phyloP scores from a whole-genome alignment of 2,888 invertebrate species.

The Punctoribates punctum region DNA sequence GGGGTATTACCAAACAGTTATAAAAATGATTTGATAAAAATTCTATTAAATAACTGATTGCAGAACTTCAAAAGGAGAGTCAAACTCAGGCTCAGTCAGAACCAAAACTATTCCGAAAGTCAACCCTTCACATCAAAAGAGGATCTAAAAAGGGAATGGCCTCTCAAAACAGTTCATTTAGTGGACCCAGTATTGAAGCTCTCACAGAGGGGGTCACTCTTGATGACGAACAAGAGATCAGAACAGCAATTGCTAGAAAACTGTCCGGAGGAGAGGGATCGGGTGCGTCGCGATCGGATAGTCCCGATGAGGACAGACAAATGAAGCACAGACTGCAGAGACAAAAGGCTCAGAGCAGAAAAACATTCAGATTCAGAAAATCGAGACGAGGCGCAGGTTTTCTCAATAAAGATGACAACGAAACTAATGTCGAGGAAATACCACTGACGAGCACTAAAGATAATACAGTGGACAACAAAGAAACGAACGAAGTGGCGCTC shows the following conservation, averaged over 20 bases:
- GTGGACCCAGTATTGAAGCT: conserved; percentile 37
- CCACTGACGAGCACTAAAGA: neutral
- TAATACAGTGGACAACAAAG: too few species aligned
- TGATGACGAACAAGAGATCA: conserved; percentile 40
- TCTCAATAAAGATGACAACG: conserved; percentile 44
- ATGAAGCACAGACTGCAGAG: conserved; percentile 69
- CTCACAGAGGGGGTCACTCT: conserved; percentile 33
- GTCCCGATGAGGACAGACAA: conserved; percentile 39
- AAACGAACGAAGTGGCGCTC: neutral
- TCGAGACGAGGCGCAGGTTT: conserved; percentile 50
- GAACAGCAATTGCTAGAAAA: conserved; percentile 19
- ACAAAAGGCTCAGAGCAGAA: conserved; percentile 87
- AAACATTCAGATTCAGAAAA: conserved; percentile 66
- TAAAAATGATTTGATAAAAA: neutral
- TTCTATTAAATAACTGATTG: too few species aligned
- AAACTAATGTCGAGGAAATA: conserved; percentile 6
- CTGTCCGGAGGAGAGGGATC: conserved; percentile 16
- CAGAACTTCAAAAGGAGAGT: conserved; percentile 41
- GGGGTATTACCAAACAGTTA: neutral
- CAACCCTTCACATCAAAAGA: conserved; percentile 42
- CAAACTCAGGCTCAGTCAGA: conserved; percentile 45
- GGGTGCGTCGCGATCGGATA: conserved; percentile 30
- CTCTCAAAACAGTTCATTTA: neutral
- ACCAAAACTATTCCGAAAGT: conserved; percentile 48
- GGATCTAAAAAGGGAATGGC: neutral